phyloP scores from a whole-genome alignment of 37 sponge, comb jelly and placozoan genomes.

The Hexactinellida sp. region DNA sequence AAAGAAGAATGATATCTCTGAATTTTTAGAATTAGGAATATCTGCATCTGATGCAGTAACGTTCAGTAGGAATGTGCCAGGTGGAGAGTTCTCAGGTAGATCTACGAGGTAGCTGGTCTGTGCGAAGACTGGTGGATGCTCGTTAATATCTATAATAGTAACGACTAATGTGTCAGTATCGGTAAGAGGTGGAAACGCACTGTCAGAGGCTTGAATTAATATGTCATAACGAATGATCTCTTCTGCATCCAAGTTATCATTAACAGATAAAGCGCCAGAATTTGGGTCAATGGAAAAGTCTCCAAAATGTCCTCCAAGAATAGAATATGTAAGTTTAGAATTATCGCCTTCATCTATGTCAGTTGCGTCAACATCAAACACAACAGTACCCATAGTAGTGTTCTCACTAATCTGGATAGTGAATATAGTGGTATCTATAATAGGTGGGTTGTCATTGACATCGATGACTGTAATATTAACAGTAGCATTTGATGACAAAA shows the following conservation, averaged over 20 bases:
- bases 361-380: conserved; percentile 16
- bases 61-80: not conserved
- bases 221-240: not conserved
- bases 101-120: not conserved
- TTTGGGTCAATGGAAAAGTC: not conserved
- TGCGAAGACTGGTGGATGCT: conserved; percentile 11
- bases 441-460: conserved; percentile 18
- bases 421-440: not conserved
- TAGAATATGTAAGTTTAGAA: not conserved
- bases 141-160: conserved; percentile 18
- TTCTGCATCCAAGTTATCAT: not conserved
- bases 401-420: not conserved
- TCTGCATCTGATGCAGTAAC: conserved; percentile 18
- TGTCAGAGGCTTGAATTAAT: not conserved
- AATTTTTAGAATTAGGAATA: not conserved
- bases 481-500: not conserved
- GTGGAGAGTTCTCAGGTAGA: not conserved
- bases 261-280: not conserved
- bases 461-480: conserved; percentile 7
- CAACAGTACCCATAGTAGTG: conserved; percentile 1
- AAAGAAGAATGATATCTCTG: not conserved
- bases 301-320: conserved; percentile 17
- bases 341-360: conserved; percentile 20
- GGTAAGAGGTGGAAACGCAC: conserved; percentile 13
- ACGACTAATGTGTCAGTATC: not conserved